Evolutionary conservation across 2,888 invertebrate genomes (phyloP).

Genomic region (Chouioia cunea): DNA sequence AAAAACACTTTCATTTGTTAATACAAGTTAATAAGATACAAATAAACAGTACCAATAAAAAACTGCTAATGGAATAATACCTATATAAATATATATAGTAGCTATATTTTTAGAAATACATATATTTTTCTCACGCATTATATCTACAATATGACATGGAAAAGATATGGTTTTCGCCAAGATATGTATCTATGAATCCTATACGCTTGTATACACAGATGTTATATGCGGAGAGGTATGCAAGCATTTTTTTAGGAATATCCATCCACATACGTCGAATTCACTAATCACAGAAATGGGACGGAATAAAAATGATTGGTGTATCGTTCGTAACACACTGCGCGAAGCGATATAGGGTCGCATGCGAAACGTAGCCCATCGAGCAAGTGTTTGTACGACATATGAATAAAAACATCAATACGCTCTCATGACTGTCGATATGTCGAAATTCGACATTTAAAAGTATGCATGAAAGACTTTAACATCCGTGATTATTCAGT

Average conservation of each 20-base stretch:
- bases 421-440: conserved; percentile 7
- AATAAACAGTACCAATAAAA: too few species aligned
- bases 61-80: too few species aligned
- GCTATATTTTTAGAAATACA: too few species aligned
- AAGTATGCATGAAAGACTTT: too few species aligned
- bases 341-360: too few species aligned
- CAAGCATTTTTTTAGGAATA: not conserved
- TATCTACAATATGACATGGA: not conserved
- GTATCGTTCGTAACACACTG: not conserved
- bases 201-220: too few species aligned
- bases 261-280: not conserved
- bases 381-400: not conserved
- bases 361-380: too few species aligned
- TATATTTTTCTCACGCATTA: too few species aligned
- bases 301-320: conserved; percentile 24
- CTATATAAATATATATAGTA: too few species aligned
- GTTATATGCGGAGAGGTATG: not conserved
- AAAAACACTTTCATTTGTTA: too few species aligned
- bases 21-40: too few species aligned
- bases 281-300: conserved; percentile 21
- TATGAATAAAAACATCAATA: conserved; percentile 13
- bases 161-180: not conserved
- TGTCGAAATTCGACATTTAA: not conserved
- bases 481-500: too few species aligned
- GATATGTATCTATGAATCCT: not conserved